Percentiles rank a stretch among this genome's conserved stretches.
Conservation (phyloP, 2,797 vertebrate genomes). For the Nannoperca australis region DNA sequence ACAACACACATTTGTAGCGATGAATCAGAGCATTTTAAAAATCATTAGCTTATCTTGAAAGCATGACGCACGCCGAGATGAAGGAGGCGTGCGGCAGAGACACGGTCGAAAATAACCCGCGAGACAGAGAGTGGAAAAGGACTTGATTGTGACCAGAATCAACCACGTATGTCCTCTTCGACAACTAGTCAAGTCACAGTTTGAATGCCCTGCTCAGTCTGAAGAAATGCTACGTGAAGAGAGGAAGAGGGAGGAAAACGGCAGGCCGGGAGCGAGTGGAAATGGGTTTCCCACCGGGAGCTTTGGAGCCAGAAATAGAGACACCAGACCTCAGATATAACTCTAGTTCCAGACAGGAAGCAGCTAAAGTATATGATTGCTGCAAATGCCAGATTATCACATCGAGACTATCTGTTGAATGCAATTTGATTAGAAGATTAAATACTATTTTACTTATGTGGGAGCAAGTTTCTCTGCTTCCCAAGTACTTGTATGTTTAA, state of each 20-base stretch:
- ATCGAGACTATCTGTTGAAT: not conserved
- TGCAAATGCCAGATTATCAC: not conserved
- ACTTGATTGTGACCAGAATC: not conserved
- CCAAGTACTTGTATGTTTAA: no score
- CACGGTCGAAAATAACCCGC: not conserved
- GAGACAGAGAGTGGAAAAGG: not conserved
- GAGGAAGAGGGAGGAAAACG: conserved; percentile 1
- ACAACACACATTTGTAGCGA: not conserved
- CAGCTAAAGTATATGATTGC: not conserved
- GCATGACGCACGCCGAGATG: not conserved
- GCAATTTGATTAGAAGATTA: no score
- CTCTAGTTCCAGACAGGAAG: not conserved
- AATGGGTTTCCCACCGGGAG: conserved; percentile 56
- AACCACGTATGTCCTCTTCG: not conserved
- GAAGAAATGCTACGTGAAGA: not conserved
- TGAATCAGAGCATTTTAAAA: conserved; percentile 23
- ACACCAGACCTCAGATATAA: conserved; percentile 47
- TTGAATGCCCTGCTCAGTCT: not conserved
- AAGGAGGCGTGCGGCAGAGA: not conserved
- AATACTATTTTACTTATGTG: not conserved
- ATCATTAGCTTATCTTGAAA: conserved; percentile 43
- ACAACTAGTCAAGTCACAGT: not conserved
- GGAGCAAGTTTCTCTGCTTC: not conserved
- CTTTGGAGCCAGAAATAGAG: conserved; percentile 60
- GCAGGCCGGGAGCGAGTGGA: conserved; percentile 37